These are phyloP conservation scores for Echinarachnius parma DNA, from an alignment of 53 echinoderm and acorn worm genomes.

Conservation along the genomic window DNA sequence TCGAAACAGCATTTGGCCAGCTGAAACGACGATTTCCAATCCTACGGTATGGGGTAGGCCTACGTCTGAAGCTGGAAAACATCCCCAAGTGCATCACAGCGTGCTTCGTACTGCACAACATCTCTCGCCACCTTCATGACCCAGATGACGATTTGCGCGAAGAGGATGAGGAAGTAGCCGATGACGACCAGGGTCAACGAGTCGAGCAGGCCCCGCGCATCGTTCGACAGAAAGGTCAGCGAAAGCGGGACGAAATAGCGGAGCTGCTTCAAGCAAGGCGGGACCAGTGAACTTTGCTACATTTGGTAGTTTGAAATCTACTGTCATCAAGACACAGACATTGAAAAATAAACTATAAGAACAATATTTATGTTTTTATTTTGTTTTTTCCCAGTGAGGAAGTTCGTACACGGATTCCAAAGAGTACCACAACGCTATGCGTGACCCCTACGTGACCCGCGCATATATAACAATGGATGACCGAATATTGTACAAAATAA, in stretches of 20 bases:
- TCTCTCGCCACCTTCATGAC: constrained; percentile 6
- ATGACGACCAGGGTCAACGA: not conserved
- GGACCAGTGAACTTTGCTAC: constrained; percentile 11
- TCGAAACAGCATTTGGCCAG: constrained; percentile 9
- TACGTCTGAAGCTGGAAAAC: constrained; percentile 19
- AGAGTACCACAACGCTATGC: no score
- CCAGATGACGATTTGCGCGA: constrained; percentile 1
- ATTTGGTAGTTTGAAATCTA: no score
- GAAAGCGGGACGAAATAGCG: constrained; percentile 11
- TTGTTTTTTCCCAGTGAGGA: no score
- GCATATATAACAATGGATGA: no score
- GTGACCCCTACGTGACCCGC: no score
- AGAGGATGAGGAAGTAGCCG: not conserved
- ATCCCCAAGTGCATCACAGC: constrained; percentile 24
- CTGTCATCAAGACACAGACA: no score
- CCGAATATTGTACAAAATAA: no score
- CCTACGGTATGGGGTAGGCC: constrained; percentile 33
- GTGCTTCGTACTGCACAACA: constrained; percentile 13
- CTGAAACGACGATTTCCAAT: constrained; percentile 12
- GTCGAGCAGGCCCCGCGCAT: constrained; percentile 2
- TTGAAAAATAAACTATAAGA: no score
- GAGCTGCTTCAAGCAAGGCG: not conserved
- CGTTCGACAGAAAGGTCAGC: not conserved
- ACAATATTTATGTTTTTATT: no score
- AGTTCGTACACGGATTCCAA: no score